phyloP scores from a whole-genome alignment of 1,140 invertebrate genomes.

The Prorops nasuta region DNA sequence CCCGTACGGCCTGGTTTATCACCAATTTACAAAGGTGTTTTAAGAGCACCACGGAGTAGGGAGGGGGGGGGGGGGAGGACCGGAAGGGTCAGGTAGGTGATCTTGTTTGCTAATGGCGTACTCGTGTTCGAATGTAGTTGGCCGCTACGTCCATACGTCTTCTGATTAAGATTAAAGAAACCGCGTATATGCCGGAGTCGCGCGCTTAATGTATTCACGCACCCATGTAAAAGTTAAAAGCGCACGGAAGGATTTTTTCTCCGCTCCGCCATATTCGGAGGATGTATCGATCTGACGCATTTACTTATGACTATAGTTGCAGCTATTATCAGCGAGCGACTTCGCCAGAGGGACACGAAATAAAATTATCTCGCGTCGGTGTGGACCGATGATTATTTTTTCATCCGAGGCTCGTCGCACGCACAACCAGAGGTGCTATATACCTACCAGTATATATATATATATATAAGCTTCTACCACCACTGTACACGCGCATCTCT shows the following conservation, averaged over 20 bases:
- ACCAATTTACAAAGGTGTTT: slow-evolving; percentile 39
- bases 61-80: slow-evolving; percentile 5
- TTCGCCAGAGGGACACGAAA: too few relatives aligned
- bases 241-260: slow-evolving; percentile 26
- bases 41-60: slow-evolving; percentile 19
- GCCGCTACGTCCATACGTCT: slow-evolving; percentile 46
- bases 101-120: slow-evolving; percentile 54
- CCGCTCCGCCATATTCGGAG: slow-evolving; percentile 14
- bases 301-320: slow-evolving; percentile 17
- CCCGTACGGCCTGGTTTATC: slow-evolving; percentile 32
- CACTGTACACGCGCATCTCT: too few relatives aligned
- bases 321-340: slow-evolving; percentile 15
- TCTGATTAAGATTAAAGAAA: slow-evolving; percentile 54
- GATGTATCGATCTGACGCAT: slow-evolving; percentile 29
- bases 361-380: too few relatives aligned
- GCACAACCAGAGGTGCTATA: too few relatives aligned
- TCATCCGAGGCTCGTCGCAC: too few relatives aligned
- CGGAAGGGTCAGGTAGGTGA: slow-evolving; percentile 42
- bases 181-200: slow-evolving; percentile 38
- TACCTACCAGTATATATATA: too few relatives aligned
- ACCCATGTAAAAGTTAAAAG: slow-evolving; percentile 42
- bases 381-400: too few relatives aligned
- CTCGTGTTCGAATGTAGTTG: slow-evolving; percentile 51
- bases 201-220: slow-evolving; percentile 40
- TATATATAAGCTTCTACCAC: too few relatives aligned